Conservation (phyloP, 2,888 invertebrate species). For the Drosophila nigricruria region DNA sequence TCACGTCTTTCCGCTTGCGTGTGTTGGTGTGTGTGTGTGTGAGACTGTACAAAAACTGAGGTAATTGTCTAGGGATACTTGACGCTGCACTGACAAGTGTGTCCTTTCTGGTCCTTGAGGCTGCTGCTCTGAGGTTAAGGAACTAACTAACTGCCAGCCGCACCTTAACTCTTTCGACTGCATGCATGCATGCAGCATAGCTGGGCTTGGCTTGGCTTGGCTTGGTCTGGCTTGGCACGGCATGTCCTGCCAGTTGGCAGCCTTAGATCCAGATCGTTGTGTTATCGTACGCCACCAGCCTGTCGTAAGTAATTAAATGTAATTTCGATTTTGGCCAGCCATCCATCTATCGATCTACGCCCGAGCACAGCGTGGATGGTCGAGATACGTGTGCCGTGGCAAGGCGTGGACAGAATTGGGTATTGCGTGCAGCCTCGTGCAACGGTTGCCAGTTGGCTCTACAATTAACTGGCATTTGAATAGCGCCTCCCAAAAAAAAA, state of each 20-base stretch:
- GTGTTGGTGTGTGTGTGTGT: neutral
- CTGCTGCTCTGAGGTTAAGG: constrained; percentile 45
- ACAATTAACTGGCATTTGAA: constrained; percentile 45
- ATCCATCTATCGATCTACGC: constrained; percentile 45
- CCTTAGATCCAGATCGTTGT: constrained; percentile 51
- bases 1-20: constrained; percentile 23
- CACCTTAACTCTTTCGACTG: constrained; percentile 35
- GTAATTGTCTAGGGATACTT: constrained; percentile 81
- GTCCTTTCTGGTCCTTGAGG: constrained; percentile 29
- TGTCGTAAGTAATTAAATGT: constrained; percentile 72
- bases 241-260: constrained; percentile 57
- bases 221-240: constrained; percentile 31
- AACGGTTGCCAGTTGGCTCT: constrained; percentile 33
- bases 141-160: constrained; percentile 25
- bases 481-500: constrained; percentile 30
- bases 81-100: constrained; percentile 54
- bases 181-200: constrained; percentile 5
- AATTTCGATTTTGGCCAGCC: constrained; percentile 36
- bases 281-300: constrained; percentile 43
- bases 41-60: constrained; percentile 39
- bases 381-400: constrained; percentile 29
- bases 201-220: neutral
- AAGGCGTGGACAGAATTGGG: constrained; percentile 21
- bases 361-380: constrained; percentile 3
- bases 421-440: constrained; percentile 46